A percentile compares a stretch with the other conserved stretches of the same genome.
Evolutionary conservation across 2,888 invertebrate genomes (phyloP).

Genomic region (Spicauda simplicius): DNA sequence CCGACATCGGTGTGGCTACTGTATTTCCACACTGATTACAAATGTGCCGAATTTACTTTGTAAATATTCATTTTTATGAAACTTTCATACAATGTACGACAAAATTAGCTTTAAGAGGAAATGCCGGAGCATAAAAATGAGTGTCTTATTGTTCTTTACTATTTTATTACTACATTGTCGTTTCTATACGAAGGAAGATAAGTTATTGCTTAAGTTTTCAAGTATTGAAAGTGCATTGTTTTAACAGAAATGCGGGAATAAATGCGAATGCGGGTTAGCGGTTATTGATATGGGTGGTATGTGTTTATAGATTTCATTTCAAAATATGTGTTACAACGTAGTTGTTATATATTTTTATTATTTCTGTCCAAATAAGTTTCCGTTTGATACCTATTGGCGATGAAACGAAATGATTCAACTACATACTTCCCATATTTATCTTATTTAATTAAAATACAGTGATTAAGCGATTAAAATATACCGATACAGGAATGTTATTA

Average conservation of each 20-base stretch:
- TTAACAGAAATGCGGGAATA: background rate
- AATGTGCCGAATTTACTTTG: constrained; percentile 47
- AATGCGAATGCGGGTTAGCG: background rate
- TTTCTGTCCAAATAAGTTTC: no score
- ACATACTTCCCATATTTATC: no score
- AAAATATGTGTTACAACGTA: no score
- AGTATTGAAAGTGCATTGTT: background rate
- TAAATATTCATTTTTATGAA: constrained; percentile 26
- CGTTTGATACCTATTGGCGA: no score
- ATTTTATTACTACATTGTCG: constrained; percentile 1
- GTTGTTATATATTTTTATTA: no score
- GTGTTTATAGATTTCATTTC: no score
- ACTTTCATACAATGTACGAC: constrained; percentile 19
- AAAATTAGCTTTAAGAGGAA: constrained; percentile 17
- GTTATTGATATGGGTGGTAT: background rate
- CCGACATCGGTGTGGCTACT: constrained; percentile 70
- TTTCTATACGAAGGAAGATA: background rate
- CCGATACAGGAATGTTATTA: no score
- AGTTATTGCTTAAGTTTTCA: background rate
- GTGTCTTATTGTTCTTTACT: constrained; percentile 14
- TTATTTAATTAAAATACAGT: no score
- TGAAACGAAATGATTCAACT: no score
- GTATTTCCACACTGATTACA: constrained; percentile 71
- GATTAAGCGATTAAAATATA: no score
- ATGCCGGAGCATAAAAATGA: constrained; percentile 19